Evolutionary conservation across 2,113 vertebrate genomes (phyloP).

Genomic region (Anguilla japonica): DNA sequence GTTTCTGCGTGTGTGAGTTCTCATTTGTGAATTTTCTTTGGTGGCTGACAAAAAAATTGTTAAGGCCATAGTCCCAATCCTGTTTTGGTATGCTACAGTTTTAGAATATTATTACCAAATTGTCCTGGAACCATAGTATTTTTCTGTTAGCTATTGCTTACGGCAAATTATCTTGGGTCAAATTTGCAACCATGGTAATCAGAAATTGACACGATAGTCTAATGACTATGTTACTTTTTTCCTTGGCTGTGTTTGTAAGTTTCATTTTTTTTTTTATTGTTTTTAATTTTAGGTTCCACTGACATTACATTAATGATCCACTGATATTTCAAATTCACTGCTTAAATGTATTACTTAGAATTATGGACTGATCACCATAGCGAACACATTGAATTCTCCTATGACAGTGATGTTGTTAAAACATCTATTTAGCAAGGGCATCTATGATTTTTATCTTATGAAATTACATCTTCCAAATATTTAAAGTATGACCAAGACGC

Average conservation of each 20-base stretch:
- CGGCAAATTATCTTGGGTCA: not conserved
- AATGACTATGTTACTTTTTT: not conserved
- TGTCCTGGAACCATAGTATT: not conserved
- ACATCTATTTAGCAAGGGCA: not conserved
- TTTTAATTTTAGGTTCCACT: not conserved
- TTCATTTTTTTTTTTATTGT: not conserved
- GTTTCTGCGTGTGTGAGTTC: not conserved
- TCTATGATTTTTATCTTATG: too few species aligned
- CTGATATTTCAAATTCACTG: not conserved
- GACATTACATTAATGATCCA: not conserved
- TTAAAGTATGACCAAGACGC: too few species aligned
- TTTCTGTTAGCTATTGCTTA: not conserved
- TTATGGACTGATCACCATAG: not conserved
- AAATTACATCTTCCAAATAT: too few species aligned
- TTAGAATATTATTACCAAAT: too few species aligned
- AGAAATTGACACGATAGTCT: not conserved
- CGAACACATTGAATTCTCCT: not conserved
- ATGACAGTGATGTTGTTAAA: too few species aligned
- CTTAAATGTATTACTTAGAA: not conserved
- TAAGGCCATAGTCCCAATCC: too few species aligned
- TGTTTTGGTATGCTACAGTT: too few species aligned
- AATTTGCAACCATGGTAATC: not conserved
- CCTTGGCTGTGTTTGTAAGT: not conserved
- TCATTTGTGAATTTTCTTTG: too few species aligned
- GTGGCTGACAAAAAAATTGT: too few species aligned